A percentile compares a stretch with the other conserved stretches of the same genome.
phyloP scores from a whole-genome alignment of 1,140 invertebrate species.

The Aplysia californica region DNA sequence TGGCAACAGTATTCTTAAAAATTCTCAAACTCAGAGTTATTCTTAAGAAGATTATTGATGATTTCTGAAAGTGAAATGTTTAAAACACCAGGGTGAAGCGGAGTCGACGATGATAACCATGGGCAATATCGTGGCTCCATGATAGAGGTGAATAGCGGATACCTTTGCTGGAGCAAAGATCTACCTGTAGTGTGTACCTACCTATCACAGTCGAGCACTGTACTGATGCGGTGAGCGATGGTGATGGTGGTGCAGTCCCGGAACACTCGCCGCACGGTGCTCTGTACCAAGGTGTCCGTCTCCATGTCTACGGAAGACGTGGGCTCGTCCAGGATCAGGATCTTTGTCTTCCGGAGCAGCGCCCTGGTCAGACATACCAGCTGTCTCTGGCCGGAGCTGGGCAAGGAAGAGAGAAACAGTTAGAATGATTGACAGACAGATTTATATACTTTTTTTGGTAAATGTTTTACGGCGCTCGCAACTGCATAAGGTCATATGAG shows the following conservation, averaged over 20 bases:
- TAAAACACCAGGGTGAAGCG: too few species aligned
- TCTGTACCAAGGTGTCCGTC: slow-evolving; percentile 8
- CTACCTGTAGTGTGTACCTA: too few species aligned
- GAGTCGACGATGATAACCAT: too few species aligned
- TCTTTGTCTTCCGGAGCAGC: not conserved
- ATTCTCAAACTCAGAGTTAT: too few species aligned
- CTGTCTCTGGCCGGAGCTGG: slow-evolving; percentile 16
- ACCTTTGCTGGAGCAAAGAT: too few species aligned
- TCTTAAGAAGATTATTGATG: too few species aligned
- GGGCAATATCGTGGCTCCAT: too few species aligned
- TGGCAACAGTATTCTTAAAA: too few species aligned
- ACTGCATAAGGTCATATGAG: too few species aligned
- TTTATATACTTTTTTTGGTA: not conserved
- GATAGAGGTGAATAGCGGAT: too few species aligned
- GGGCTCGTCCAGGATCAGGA: slow-evolving; percentile 16
- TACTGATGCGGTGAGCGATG: slow-evolving; percentile 67
- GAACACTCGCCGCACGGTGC: slow-evolving; percentile 43
- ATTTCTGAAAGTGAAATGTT: too few species aligned
- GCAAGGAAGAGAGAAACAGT: not conserved
- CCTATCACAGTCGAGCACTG: slow-evolving; percentile 65
- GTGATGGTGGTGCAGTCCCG: slow-evolving; percentile 62
- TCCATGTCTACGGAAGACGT: slow-evolving; percentile 13
- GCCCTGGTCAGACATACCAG: slow-evolving; percentile 14
- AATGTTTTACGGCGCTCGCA: too few species aligned
- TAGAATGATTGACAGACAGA: not conserved